phyloP scores from a whole-genome alignment of 2,888 invertebrate genomes.

The Zonitis immaculata region DNA sequence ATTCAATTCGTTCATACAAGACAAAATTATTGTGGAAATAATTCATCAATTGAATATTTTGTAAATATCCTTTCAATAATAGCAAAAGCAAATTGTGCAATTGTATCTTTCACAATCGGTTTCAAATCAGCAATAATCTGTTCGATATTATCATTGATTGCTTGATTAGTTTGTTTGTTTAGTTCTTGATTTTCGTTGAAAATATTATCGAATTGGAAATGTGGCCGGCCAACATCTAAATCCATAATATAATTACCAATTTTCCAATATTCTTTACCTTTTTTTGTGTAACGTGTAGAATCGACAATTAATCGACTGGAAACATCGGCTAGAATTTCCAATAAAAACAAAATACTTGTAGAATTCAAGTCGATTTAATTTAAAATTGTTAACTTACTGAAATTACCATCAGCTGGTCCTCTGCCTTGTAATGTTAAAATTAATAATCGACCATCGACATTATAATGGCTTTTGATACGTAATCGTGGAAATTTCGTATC shows the following conservation, averaged over 20 bases:
- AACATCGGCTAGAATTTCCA: constrained; percentile 55
- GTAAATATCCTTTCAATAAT: constrained; percentile 53
- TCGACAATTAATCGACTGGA: constrained; percentile 54
- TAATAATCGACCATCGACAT: constrained; percentile 60
- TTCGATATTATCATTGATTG: constrained; percentile 69
- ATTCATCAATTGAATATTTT: constrained; percentile 51
- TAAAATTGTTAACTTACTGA: too few relatives aligned
- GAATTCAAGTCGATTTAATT: too few relatives aligned
- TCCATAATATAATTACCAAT: constrained; percentile 58
- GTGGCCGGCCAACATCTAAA: constrained; percentile 58
- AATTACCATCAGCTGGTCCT: constrained; percentile 60
- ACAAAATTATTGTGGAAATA: constrained; percentile 37
- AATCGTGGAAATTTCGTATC: constrained; percentile 59
- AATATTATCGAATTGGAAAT: constrained; percentile 60
- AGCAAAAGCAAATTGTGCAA: constrained; percentile 51
- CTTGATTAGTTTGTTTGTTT: constrained; percentile 63
- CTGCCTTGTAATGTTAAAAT: constrained; percentile 66
- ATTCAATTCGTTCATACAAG: not conserved
- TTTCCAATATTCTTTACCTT: constrained; percentile 53
- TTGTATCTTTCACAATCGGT: constrained; percentile 57
- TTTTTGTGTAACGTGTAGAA: constrained; percentile 51
- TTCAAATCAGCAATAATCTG: constrained; percentile 61
- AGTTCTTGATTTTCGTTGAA: constrained; percentile 58
- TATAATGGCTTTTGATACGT: constrained; percentile 58
- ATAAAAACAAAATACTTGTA: constrained; percentile 8